Base-by-base conservation (phyloP, 2,113 vertebrate genomes). In the Serilophus lunatus region DNA sequence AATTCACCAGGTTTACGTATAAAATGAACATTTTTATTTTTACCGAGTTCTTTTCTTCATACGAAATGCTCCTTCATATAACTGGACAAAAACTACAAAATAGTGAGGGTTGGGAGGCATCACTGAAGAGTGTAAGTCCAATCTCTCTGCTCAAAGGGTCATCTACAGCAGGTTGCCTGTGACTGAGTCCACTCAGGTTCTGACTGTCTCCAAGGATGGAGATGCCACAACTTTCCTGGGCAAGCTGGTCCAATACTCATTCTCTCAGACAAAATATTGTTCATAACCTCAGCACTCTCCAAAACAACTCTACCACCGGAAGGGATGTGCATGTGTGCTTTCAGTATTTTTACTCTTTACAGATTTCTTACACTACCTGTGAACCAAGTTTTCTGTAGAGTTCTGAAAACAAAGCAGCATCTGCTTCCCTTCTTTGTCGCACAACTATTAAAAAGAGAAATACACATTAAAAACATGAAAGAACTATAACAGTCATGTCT, bases 321-420 rank as follows among this genome's bases (percentile, higher is more conserved):
- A 68, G 23, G n/a, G n/a, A 63, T 49, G 8, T 6, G 13, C 24
- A 8, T 20, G 31, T 36, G 25, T 38, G 47, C 35, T 35, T 49
- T 83, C 61, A 78, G 31, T 28, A 51, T 84, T 57, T 61, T 70
- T 70, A 57, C 9, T n/a, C 10, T 70, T 25, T 5, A 75, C 12
- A 47, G 3, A 29, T 25, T 81, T 36, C 47, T 81, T 45, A 35
- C 24, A 82, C 38, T 96, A 99, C 99, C 99, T 99, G 99, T 4
- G 99, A 99, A 95, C 99, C 98, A 5, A 99, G 98, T 92, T 99
- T 99, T 92, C 99, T 97, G 93, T 99, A 99, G 69, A 99, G 98
- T 78, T 99, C 99, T 5, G 99, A 99, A 94, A 99, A 99, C 71
- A 99, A 93, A 31, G 99, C 99, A 25, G 99, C 99, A 16, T 99